phyloP scores from a whole-genome alignment of 2,888 invertebrate species.

The Drosophila cognata region DNA sequence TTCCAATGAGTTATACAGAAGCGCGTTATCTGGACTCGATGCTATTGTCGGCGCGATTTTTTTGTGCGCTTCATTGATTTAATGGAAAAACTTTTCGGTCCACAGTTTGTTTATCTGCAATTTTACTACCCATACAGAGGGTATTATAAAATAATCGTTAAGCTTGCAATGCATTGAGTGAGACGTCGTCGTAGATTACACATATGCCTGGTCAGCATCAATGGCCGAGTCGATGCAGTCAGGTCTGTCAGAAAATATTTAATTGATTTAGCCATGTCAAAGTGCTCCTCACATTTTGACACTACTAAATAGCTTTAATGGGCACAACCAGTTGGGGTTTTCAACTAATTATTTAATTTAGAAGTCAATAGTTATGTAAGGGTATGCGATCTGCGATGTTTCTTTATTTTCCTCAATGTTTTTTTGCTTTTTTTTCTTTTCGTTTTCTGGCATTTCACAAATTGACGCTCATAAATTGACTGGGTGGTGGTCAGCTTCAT shows the following conservation, averaged over 20 bases:
- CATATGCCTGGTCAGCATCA: neutral
- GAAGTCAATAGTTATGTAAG: neutral
- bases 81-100: constrained; percentile 77
- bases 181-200: neutral
- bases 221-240: neutral
- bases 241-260: neutral
- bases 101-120: constrained; percentile 43
- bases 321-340: neutral
- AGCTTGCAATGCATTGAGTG: neutral
- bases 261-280: neutral
- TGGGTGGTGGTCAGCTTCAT: constrained; percentile 48
- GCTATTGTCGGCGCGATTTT: constrained; percentile 68
- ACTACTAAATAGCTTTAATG: neutral
- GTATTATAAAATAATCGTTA: neutral
- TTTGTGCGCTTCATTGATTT: constrained; percentile 79
- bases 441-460: constrained; percentile 35
- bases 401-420: neutral
- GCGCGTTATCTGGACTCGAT: constrained; percentile 45
- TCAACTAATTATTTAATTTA: neutral
- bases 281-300: neutral
- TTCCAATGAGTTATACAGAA: constrained; percentile 26
- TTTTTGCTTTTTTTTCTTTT: neutral
- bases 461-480: constrained; percentile 68
- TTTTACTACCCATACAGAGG: constrained; percentile 1
- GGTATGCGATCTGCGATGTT: neutral